Conservation (phyloP, 1,140 invertebrate genomes). For the Planococcus citri region DNA sequence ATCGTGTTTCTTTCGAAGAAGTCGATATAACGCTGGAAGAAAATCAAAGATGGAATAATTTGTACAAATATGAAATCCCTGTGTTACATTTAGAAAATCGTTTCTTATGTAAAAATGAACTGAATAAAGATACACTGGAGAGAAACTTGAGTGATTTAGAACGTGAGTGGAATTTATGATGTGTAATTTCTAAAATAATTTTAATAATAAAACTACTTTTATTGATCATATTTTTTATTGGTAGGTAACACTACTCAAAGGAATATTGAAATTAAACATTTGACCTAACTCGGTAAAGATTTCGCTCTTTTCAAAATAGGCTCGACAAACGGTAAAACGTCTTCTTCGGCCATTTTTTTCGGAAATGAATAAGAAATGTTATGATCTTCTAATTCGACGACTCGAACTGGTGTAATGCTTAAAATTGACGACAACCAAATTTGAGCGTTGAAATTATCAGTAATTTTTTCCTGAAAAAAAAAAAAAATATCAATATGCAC, state of each 20-base stretch:
- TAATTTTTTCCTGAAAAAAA: not conserved
- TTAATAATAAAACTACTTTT: too few relatives aligned
- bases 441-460: conserved; percentile 16
- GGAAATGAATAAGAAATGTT: not conserved
- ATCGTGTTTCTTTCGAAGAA: conserved; percentile 49
- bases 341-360: not conserved
- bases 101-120: conserved; percentile 69
- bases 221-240: too few relatives aligned
- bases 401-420: not conserved
- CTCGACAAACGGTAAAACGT: too few relatives aligned
- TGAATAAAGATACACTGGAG: conserved; percentile 44
- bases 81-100: conserved; percentile 71
- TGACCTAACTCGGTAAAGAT: too few relatives aligned
- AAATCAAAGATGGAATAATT: conserved; percentile 54
- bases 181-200: too few relatives aligned
- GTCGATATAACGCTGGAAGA: conserved; percentile 60
- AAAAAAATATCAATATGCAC: conserved; percentile 7
- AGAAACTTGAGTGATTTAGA: conserved; percentile 34
- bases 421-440: not conserved
- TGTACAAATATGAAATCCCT: conserved; percentile 77
- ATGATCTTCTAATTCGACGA: not conserved
- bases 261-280: too few relatives aligned
- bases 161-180: conserved; percentile 2
- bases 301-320: too few relatives aligned
- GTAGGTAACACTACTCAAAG: too few relatives aligned